phyloP scores from a whole-genome alignment of 2,113 vertebrate species.

The Psephotus haematonotus region DNA sequence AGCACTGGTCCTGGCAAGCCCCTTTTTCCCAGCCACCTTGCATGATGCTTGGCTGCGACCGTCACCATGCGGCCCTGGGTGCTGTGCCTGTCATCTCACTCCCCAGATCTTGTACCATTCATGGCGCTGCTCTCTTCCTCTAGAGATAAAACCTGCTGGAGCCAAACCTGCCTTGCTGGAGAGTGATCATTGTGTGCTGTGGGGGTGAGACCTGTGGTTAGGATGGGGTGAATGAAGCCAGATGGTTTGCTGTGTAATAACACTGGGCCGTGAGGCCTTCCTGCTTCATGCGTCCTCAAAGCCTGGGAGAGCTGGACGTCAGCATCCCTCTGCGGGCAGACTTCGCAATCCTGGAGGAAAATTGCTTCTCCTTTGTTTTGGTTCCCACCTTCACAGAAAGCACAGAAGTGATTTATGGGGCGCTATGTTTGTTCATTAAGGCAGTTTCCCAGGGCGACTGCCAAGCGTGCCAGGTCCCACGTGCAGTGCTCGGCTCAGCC shows the following conservation, averaged over 20 bases:
- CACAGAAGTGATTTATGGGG: neutral
- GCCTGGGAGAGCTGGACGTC: neutral
- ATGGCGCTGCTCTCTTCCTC: neutral
- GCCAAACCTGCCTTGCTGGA: neutral
- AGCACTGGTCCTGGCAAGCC: neutral
- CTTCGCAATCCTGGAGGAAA: fast-evolving
- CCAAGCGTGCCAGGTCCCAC: neutral
- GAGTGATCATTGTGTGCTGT: neutral
- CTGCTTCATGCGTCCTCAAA: neutral
- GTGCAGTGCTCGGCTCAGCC: fast-evolving
- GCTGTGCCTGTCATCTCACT: neutral
- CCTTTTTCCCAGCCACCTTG: neutral
- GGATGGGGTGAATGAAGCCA: neutral
- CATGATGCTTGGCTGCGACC: neutral
- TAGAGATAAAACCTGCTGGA: constrained; percentile 59
- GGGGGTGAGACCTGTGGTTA: fast-evolving
- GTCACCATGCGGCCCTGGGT: fast-evolving
- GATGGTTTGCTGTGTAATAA: fast-evolving
- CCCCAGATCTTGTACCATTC: fast-evolving
- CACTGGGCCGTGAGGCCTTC: fast-evolving
- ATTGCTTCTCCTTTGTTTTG: neutral
- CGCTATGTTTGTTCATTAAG: neutral
- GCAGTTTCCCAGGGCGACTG: neutral
- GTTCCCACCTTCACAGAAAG: neutral
- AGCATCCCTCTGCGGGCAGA: neutral